phyloP scores from a whole-genome alignment of 2,888 invertebrate genomes.

The Melanchra persicariae region DNA sequence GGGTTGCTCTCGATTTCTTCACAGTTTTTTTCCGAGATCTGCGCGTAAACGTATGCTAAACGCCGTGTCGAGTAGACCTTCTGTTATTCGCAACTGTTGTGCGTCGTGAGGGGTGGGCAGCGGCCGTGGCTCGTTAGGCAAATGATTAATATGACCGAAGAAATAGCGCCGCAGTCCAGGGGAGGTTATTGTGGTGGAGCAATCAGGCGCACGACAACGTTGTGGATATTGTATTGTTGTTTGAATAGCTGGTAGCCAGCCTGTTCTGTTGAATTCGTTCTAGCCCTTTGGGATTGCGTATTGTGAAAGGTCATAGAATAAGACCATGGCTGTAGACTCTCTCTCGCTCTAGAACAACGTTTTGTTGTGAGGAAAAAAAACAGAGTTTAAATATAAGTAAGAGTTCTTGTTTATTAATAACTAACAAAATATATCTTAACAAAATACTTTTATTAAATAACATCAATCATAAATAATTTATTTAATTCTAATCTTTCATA shows the following conservation, averaged over 20 bases:
- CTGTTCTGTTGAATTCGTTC: not conserved
- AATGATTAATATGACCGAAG: slow-evolving; percentile 53
- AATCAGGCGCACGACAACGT: slow-evolving; percentile 30
- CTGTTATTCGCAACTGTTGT: not conserved
- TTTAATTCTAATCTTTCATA: not conserved
- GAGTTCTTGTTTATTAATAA: not conserved
- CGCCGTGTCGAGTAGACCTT: slow-evolving; percentile 16
- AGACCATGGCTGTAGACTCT: too few relatives aligned
- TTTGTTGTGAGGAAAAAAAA: not conserved
- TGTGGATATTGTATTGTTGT: not conserved
- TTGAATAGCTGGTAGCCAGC: not conserved
- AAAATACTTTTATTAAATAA: too few relatives aligned
- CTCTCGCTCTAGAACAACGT: too few relatives aligned
- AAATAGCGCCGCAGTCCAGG: slow-evolving; percentile 26
- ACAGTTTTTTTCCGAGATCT: not conserved
- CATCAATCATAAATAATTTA: not conserved
- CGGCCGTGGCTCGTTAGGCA: slow-evolving; percentile 55
- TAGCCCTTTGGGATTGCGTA: not conserved
- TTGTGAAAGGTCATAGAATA: not conserved
- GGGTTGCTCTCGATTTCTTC: not conserved
- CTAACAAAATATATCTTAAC: too few relatives aligned
- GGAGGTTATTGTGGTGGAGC: slow-evolving; percentile 18
- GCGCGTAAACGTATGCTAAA: not conserved
- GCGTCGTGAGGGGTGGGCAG: slow-evolving; percentile 21
- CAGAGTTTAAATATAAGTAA: too few relatives aligned